These are phyloP conservation scores for Bos indicus DNA, from an alignment of 2,113 vertebrate genomes.

Conservation along the genomic window DNA sequence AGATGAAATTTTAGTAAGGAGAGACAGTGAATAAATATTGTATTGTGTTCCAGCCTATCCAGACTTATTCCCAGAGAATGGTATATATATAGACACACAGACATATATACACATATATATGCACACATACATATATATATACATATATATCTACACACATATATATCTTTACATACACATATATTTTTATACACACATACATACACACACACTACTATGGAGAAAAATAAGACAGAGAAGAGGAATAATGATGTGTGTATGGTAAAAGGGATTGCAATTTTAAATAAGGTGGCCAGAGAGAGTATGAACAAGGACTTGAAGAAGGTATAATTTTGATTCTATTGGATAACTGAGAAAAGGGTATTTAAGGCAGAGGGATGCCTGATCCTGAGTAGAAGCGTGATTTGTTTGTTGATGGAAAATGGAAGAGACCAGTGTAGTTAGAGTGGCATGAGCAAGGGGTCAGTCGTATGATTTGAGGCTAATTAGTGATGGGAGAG, in stretches of 20 bases:
- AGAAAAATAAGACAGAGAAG: background rate
- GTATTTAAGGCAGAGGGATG: background rate
- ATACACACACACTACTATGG: background rate
- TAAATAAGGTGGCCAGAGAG: background rate
- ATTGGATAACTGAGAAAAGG: background rate
- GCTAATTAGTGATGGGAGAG: background rate
- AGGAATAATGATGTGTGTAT: background rate
- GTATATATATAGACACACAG: background rate
- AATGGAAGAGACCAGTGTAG: background rate
- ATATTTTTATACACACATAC: background rate
- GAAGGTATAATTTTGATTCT: background rate
- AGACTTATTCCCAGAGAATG: background rate
- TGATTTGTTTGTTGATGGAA: background rate
- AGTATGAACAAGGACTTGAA: background rate
- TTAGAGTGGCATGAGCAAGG: background rate
- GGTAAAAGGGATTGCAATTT: background rate
- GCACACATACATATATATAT: background rate
- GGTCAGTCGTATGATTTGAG: background rate
- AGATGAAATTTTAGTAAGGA: background rate
- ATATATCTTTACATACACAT: background rate
- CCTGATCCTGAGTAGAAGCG: accelerated
- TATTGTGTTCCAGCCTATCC: background rate
- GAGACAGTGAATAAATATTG: background rate
- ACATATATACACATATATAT: background rate
- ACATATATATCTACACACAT: background rate